These are phyloP conservation scores for Cataglyphis hispanica DNA, from an alignment of 1,140 invertebrate species.

Conservation along the genomic window DNA sequence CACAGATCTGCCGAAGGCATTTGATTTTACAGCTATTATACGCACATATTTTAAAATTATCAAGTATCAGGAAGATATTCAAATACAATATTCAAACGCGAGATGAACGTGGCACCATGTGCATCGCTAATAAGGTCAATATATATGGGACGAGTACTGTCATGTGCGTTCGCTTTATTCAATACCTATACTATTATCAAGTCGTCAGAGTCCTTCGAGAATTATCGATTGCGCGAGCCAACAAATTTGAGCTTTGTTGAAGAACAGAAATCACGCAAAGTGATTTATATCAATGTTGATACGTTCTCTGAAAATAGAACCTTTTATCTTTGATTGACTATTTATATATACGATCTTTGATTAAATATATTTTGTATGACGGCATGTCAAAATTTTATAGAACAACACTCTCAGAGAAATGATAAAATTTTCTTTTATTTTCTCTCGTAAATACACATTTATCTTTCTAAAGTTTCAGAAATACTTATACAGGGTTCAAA, in stretches of 20 bases:
- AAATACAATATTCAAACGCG: slow-evolving; percentile 6
- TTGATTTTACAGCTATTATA: slow-evolving; percentile 29
- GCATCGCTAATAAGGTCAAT: slow-evolving; percentile 79
- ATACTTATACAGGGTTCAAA: too few species aligned
- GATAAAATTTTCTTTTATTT: neutral
- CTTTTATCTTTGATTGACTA: neutral
- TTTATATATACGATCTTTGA: slow-evolving; percentile 50
- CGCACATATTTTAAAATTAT: neutral
- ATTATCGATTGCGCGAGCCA: slow-evolving; percentile 59
- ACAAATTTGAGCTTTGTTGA: slow-evolving; percentile 62
- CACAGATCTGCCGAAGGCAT: neutral
- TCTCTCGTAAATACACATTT: neutral
- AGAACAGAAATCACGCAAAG: slow-evolving; percentile 59
- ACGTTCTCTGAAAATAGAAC: slow-evolving; percentile 43
- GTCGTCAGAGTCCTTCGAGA: slow-evolving; percentile 47
- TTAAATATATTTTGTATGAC: slow-evolving; percentile 50
- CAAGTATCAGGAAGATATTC: slow-evolving; percentile 25
- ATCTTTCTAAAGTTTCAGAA: neutral
- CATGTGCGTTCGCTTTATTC: slow-evolving; percentile 49
- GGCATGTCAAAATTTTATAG: slow-evolving; percentile 21
- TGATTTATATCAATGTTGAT: slow-evolving; percentile 60
- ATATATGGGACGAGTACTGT: slow-evolving; percentile 63
- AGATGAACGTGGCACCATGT: slow-evolving; percentile 64
- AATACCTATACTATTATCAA: slow-evolving; percentile 38
- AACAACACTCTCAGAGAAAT: slow-evolving; percentile 9